Percentiles rank a stretch among this genome's conserved stretches.
Conservation (phyloP, 64 coral and sea anemone species). For the Stylophora pistillata region DNA sequence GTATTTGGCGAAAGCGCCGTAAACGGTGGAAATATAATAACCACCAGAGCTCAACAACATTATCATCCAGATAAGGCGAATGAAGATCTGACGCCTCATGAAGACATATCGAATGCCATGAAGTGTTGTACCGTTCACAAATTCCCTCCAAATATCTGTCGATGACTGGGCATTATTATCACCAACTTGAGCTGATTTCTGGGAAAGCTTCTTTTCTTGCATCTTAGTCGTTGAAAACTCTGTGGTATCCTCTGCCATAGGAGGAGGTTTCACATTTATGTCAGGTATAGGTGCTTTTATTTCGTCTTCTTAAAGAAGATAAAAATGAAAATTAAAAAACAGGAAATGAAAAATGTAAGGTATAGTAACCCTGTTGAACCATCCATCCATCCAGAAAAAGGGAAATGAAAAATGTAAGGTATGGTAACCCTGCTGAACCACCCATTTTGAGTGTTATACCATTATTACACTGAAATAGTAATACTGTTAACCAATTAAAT, state of each 20-base stretch:
- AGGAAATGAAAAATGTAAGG: too few species aligned
- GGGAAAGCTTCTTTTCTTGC: neutral
- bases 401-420: too few species aligned
- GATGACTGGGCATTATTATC: neutral
- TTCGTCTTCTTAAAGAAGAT: neutral
- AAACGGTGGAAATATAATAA: conserved; percentile 19
- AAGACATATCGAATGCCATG: conserved; percentile 70
- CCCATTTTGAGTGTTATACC: too few species aligned
- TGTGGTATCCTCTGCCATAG: neutral
- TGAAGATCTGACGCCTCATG: conserved; percentile 1
- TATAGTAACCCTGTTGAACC: too few species aligned
- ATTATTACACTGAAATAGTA: too few species aligned
- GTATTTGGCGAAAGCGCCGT: conserved; percentile 50
- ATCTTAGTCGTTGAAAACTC: neutral
- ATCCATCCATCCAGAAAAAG: too few species aligned
- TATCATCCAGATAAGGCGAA: conserved; percentile 32
- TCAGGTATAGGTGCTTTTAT: neutral
- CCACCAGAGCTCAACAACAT: conserved; percentile 35
- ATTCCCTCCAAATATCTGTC: conserved; percentile 53
- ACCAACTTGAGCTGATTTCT: neutral
- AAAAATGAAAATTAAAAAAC: too few species aligned
- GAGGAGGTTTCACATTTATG: neutral
- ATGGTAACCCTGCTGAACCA: too few species aligned
- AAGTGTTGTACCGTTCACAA: conserved; percentile 55
- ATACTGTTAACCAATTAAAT: too few species aligned